phyloP scores from a whole-genome alignment of 2,888 invertebrate genomes.

The Atethmia centrago region DNA sequence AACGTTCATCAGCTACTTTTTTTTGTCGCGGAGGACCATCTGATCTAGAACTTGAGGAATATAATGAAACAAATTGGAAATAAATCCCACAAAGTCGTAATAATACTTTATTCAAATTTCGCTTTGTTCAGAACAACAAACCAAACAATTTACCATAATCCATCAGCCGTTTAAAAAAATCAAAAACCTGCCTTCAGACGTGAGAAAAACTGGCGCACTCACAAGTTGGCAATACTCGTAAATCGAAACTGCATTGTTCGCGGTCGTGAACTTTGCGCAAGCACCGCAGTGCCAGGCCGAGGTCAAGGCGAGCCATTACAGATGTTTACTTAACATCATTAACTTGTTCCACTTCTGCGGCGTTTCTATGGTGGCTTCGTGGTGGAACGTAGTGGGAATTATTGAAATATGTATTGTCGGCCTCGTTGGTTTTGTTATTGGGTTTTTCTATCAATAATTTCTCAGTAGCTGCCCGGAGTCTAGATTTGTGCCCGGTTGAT shows the following conservation, averaged over 20 bases:
- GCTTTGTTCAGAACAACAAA: neutral
- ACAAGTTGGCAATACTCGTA: constrained; percentile 49
- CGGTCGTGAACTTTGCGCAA: constrained; percentile 71
- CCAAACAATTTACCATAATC: constrained; percentile 18
- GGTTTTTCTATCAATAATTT: neutral
- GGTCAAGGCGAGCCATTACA: constrained; percentile 65
- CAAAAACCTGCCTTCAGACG: constrained; percentile 27
- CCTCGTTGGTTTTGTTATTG: neutral
- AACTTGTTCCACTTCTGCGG: constrained; percentile 50
- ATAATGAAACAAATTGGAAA: neutral
- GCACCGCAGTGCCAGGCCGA: constrained; percentile 44
- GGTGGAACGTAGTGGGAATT: neutral
- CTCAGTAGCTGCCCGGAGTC: too few species aligned
- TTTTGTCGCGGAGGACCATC: neutral
- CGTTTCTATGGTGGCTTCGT: constrained; percentile 10
- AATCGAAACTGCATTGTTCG: constrained; percentile 64
- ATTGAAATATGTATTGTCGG: neutral
- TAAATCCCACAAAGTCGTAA: neutral
- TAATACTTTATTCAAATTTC: neutral
- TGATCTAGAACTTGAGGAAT: neutral
- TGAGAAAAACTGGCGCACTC: constrained; percentile 53
- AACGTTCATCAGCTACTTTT: neutral
- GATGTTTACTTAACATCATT: constrained; percentile 60
- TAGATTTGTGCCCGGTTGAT: neutral
- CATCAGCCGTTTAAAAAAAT: constrained; percentile 20